Percentiles rank a stretch among this genome's conserved stretches.
These are phyloP conservation scores for Galeruca laticollis DNA, from an alignment of 2,888 invertebrate species.

Conservation along the genomic window DNA sequence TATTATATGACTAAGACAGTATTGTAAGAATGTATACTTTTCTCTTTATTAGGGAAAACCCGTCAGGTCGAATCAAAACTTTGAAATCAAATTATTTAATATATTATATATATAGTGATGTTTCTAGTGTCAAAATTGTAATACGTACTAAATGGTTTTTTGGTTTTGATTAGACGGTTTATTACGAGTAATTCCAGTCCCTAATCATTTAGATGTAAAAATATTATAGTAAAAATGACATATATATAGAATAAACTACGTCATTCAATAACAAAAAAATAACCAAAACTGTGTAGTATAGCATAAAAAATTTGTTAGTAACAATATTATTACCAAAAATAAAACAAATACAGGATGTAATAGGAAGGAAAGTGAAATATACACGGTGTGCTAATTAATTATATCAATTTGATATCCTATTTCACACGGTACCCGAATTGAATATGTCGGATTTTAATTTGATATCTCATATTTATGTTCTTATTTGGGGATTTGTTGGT, in stretches of 20 bases:
- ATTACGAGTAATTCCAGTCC: constrained; percentile 42
- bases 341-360: no score
- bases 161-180: constrained; percentile 44
- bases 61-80: constrained; percentile 45
- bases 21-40: constrained; percentile 64
- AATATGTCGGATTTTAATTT: no score
- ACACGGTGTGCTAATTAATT: no score
- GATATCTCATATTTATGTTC: no score
- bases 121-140: constrained; percentile 44
- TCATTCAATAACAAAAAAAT: background rate
- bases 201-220: constrained; percentile 53
- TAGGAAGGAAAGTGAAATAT: no score
- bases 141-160: constrained; percentile 47
- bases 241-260: background rate
- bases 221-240: constrained; percentile 24
- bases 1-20: constrained; percentile 63
- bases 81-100: constrained; percentile 43
- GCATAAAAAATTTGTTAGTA: no score
- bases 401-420: no score
- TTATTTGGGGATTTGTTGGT: no score
- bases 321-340: no score
- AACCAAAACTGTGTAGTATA: background rate
- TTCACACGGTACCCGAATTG: no score
- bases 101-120: constrained; percentile 28
- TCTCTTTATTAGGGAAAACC: constrained; percentile 41